Evolutionary conservation across 2,113 vertebrate genomes (phyloP), one percentile per base, ranked within the genome.

Genomic region (Diglossa brunneiventris): DNA sequence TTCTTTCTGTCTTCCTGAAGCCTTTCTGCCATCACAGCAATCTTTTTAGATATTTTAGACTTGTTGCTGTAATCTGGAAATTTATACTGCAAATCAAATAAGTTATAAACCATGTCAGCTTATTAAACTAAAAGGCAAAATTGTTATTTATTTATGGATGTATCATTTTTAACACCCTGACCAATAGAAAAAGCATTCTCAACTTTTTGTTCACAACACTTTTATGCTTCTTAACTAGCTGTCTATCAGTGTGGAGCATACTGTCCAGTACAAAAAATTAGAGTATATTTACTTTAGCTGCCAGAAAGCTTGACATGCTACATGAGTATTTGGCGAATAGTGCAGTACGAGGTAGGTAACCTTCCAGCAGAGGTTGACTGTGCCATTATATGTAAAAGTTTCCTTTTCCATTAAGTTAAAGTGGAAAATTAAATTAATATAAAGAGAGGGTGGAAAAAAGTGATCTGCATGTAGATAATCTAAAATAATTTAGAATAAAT

Each of bases 221-320:
- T 90, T 79, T 76, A 62, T 6, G 0, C 10, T 92, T 74, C 30
- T 95, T 42, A 92, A 33, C 10, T 73, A 87, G 21, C 21, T 97
- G 76, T 63, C 46, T 93, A 41, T 89, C 62, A 78, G 4, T 35
- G 14, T 83, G 61, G 88, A 93, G 49, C 15, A 58, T 50, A 72
- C 69, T 27, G 21, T 72, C 66, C 94, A 90, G 37, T 47, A 53
- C 13, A 93, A 77, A 92, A 94, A 93, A 86, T 94, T 82, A 76
- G 30, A 81, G 89, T 75, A 47, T 10, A 89, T 64, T 78, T 95
- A 81, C 30, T 88, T 63, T 85, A 52, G 11, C 17, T 81, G 53
- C 23, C 53, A 94, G 52, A 91, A 95, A 86, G 47, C 31, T 82
- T 56, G 77, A 87, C 13, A 52, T 35, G 50, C 13, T 82, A 89